Base-by-base conservation (phyloP, 92 coral and sea anemone genomes). In the Nematostella vectensis region DNA sequence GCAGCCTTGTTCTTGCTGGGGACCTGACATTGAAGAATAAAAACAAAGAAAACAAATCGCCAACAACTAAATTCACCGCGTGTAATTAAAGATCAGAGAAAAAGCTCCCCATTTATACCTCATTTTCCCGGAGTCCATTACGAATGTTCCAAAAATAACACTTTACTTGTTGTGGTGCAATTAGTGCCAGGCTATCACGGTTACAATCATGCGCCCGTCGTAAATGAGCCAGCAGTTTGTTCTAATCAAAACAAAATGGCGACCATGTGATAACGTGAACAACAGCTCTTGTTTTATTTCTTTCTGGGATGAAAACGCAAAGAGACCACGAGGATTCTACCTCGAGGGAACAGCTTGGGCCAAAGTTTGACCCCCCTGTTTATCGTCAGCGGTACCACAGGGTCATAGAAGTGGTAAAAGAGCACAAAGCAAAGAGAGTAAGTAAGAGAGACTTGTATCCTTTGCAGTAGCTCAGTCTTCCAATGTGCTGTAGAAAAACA, bases 321-420 rank as follows among this genome's bases (percentile, higher is more conserved):
- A 8, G 51, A 19, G 51, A 45, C 18, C 18, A 45, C 51, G 51
- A 22, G 4, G 51, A 45, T 10, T 45, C 51, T 9, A 45, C 11
- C 4, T 19, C 29, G 9, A 25, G 22, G 3, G 59, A 26, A 22
- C 16, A 47, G 16, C 45, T 58, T 37, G 78, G 83, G 16, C 89
- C 84, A 29, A 75, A 51, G 6, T 93, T 93, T 65, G 64, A 76
- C 48, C 99, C 99, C 13, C 99, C 99, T 29, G 99, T 93, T 25
- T 93, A 93, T 69, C 78, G 85, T 27, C 99, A 83, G 47, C 71
- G 99, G 47, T 93, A 93, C 42, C 55, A 63, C 39, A 75, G 72
- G 20, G 99, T 93, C 38, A 69, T 65, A 38, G 83, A 82, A 60
- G 54, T 87, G 49, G 76, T 78, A 29, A 70, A 83, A 51, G 68